Base-by-base conservation (phyloP, 2,113 vertebrate species). In the Camarhynchus parvulus region DNA sequence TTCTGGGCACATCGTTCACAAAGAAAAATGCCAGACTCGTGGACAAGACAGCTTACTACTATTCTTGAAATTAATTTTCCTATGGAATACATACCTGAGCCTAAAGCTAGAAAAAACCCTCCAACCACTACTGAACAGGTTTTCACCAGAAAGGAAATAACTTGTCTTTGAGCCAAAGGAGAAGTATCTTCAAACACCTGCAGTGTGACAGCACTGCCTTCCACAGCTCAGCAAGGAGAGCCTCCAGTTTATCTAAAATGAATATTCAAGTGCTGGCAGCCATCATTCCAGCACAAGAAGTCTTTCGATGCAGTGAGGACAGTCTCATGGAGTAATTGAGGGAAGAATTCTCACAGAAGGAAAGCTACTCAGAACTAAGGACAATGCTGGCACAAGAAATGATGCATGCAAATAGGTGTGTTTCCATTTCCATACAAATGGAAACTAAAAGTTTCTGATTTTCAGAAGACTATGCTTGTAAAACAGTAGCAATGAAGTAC, bases 21-120 rank as follows among this genome's bases (percentile, higher is more conserved):
- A 70, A 87, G 83, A 94, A 68, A 95, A 90, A 94, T 55, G 39
- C 83, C 89, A 94, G 94, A 47, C 61, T 84, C 37, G 44, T 28
- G 64, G 33, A 31, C 9, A 8, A 91, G 37, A 56, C 62, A 87
- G 41, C 67, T 59, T 31, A 5, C 39, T 73, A 46, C 49, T 56
- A 16, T 21, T 62, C 85, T 70, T 63, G 70, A 92, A 67, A 73
- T 74, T 58, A 1, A 28, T 80, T 85, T 82, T 75, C 37, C 46
- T 83, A 25, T 37, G 27, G 59, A 90, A 93, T 25, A 87, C 5
- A 68, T 18, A 76, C 33, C 68, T 58, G 3, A 59, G 23, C 8
- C 15, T 86, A 53, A 69, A 88, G 63, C 28, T 44, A 80, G 19
- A 53, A 55, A 70, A 62, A 13, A 30, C 25, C 6, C 42, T 74